phyloP scores from a whole-genome alignment of 92 coral and sea anemone genomes.

The Zoanthus sociatus region DNA sequence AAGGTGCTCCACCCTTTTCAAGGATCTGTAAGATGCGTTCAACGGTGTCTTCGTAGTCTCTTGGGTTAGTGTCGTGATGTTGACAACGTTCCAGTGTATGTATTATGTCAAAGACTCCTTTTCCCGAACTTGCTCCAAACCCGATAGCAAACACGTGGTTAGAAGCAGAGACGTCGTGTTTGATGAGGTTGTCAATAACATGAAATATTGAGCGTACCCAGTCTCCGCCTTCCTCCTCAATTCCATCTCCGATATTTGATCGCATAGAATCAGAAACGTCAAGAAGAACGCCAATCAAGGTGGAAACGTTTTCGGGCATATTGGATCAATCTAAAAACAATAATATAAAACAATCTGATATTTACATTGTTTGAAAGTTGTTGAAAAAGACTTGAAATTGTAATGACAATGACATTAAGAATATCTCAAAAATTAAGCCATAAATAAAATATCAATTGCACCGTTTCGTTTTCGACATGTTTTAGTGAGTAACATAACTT shows the following conservation, averaged over 20 bases:
- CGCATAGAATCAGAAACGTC: slow-evolving; percentile 74
- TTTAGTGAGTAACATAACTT: too few relatives aligned
- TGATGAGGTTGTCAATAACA: slow-evolving; percentile 62
- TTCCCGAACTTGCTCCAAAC: slow-evolving; percentile 34
- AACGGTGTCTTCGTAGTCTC: not conserved
- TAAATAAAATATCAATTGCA: too few relatives aligned
- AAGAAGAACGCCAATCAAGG: slow-evolving; percentile 56
- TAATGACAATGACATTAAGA: too few relatives aligned
- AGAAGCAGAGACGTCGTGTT: slow-evolving; percentile 61
- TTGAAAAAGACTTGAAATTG: too few relatives aligned
- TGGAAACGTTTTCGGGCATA: slow-evolving; percentile 2
- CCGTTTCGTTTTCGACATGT: too few relatives aligned
- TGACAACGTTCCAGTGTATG: not conserved
- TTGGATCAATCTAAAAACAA: not conserved
- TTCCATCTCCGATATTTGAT: slow-evolving; percentile 42
- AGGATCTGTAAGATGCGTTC: slow-evolving; percentile 39
- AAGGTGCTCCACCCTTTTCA: slow-evolving; percentile 44
- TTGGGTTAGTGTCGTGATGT: too few relatives aligned
- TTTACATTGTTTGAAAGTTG: too few relatives aligned
- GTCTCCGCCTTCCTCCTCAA: slow-evolving; percentile 48
- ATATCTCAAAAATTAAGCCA: too few relatives aligned
- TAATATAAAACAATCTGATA: too few relatives aligned
- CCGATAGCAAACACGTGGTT: slow-evolving; percentile 67
- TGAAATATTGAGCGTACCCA: slow-evolving; percentile 72
- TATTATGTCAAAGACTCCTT: slow-evolving; percentile 42